A percentile compares a stretch with the other conserved stretches of the same genome.
Evolutionary conservation across 2,888 invertebrate species (phyloP).

Genomic region (Drosophila koepferae): DNA sequence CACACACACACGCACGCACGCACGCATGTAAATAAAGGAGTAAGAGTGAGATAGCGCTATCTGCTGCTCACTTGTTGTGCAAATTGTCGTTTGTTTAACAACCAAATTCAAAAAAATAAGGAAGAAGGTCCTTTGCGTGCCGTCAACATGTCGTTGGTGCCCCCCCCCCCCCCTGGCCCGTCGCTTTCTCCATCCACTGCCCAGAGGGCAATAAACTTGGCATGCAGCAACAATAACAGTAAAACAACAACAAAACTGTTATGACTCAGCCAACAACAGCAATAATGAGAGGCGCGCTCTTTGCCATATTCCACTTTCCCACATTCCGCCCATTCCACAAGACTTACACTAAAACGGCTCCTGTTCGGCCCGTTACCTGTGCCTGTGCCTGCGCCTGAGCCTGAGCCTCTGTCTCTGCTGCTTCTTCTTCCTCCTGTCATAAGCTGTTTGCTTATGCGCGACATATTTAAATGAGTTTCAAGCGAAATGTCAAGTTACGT

Average conservation of each 20-base stretch:
- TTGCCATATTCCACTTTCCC: slow-evolving; percentile 20
- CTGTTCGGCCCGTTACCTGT: slow-evolving; percentile 38
- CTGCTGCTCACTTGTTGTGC: slow-evolving; percentile 53
- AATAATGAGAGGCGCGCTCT: slow-evolving; percentile 14
- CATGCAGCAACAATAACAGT: slow-evolving; percentile 59
- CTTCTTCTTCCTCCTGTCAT: slow-evolving; percentile 42
- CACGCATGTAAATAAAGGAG: slow-evolving; percentile 10
- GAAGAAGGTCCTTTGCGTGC: slow-evolving; percentile 75
- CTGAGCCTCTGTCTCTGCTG: slow-evolving; percentile 4
- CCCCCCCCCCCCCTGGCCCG: neutral
- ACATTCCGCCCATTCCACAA: slow-evolving; percentile 10
- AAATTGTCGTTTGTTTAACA: slow-evolving; percentile 53
- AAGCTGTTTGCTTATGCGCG: slow-evolving; percentile 61
- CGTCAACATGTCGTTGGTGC: slow-evolving; percentile 67
- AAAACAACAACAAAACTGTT: slow-evolving; percentile 54
- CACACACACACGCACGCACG: slow-evolving; percentile 18
- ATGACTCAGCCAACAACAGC: slow-evolving; percentile 54
- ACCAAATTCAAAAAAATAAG: slow-evolving; percentile 22
- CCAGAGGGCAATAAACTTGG: slow-evolving; percentile 78
- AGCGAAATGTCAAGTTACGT: slow-evolving; percentile 64
- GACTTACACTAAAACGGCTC: slow-evolving; percentile 14
- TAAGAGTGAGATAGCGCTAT: slow-evolving; percentile 20
- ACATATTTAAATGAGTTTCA: slow-evolving; percentile 64
- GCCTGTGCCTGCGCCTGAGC: slow-evolving; percentile 4
- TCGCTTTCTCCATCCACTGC: slow-evolving; percentile 29